Conservation (phyloP, 35 echinoderm and acorn worm species). For the Lytechinus variegatus region DNA sequence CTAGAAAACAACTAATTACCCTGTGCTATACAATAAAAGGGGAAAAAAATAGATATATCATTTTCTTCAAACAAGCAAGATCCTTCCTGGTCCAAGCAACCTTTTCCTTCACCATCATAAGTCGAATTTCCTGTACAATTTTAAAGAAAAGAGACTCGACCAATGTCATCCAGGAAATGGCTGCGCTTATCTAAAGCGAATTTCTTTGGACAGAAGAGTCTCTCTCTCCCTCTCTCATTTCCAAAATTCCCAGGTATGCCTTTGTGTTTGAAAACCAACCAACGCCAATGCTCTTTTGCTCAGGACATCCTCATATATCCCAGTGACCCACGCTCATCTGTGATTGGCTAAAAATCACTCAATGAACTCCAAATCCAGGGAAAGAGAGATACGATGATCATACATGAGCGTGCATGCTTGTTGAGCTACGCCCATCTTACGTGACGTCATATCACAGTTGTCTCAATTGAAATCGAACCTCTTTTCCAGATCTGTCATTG, state of each 20-base stretch:
- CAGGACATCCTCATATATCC: not conserved
- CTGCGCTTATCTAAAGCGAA: not conserved
- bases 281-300: not conserved
- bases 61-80: not conserved
- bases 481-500: not conserved
- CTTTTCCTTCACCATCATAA: not conserved
- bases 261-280: not conserved
- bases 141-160: not conserved
- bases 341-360: not conserved
- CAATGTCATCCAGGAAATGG: not conserved
- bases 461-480: not conserved
- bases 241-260: not conserved
- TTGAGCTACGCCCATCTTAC: not conserved
- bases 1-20: not conserved
- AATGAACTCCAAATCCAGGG: not conserved
- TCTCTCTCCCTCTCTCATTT: not conserved
- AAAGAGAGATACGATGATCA: not conserved
- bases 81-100: not conserved
- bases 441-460: not conserved
- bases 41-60: not conserved
- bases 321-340: not conserved
- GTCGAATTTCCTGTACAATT: not conserved
- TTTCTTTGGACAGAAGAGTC: slow-evolving; percentile 7
- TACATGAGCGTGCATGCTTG: not conserved
- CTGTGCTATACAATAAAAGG: not conserved